A percentile compares a stretch with the other conserved stretches of the same genome.
These are phyloP conservation scores for Cyanoramphus novaezelandiae DNA, from an alignment of 2,113 vertebrate species.

Conservation along the genomic window DNA sequence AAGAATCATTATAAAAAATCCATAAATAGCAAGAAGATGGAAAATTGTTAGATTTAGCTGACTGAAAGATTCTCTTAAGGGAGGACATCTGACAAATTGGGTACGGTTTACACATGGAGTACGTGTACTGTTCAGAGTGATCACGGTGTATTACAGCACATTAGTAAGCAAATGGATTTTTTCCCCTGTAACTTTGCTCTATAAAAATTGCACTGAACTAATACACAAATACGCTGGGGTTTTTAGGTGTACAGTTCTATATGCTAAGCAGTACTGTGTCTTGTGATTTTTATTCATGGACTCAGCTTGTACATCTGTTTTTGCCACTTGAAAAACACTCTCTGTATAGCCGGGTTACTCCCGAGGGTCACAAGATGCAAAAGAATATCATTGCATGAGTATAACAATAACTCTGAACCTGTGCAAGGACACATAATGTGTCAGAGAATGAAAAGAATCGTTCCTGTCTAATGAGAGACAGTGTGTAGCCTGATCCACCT, in stretches of 20 bases:
- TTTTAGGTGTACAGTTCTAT: not conserved
- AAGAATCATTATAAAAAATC: not conserved
- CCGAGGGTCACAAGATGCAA: rapidly evolving
- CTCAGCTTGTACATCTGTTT: not conserved
- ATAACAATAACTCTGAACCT: not conserved
- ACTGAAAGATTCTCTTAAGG: not conserved
- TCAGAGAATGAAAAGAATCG: not conserved
- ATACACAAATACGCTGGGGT: not conserved
- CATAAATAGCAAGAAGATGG: not conserved
- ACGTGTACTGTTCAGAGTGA: not conserved
- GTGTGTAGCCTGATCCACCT: not conserved
- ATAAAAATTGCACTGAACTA: not conserved
- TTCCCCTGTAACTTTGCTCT: not conserved
- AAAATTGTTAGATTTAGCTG: not conserved
- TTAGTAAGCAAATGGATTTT: not conserved
- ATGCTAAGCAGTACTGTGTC: not conserved
- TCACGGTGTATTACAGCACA: not conserved
- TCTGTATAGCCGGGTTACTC: not conserved
- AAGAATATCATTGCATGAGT: not conserved
- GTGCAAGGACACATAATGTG: not conserved
- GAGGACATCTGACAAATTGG: not conserved
- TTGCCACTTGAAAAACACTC: not conserved
- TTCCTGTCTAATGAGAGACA: not conserved
- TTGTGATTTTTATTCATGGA: not conserved
- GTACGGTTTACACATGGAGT: not conserved